Base-by-base conservation (phyloP, 2,113 vertebrate genomes). In the Atherinomorus stipes region DNA sequence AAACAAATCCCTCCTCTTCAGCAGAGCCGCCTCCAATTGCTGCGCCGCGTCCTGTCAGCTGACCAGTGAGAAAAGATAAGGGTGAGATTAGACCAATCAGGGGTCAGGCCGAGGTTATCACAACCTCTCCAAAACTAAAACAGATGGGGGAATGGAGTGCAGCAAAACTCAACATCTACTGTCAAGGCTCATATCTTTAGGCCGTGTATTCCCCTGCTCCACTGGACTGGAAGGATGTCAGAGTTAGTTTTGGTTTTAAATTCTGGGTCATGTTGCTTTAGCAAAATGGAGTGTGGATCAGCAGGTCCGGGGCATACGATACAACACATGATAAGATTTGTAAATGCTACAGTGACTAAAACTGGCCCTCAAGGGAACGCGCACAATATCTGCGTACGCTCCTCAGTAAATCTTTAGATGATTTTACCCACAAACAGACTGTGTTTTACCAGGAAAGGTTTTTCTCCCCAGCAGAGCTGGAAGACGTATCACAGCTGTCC, bases 1-100 rank as follows among this genome's bases (percentile, higher is more conserved):
- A 87, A 98, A 96, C 93, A 97, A 85, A 97, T 72, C 95, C 97
- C 89, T 97, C 96, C 89, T 97, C 96, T 89, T 96, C 95, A 81
- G 96, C 95, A 51, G 95, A 62, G 0, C 93, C 91, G 37, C 95
- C 93, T 60, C 98, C 97, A 76, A 98, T 98, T 50, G 96, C 94
- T 2, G 88, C 89, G 66, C 87, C 70, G 44, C n/a, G 2, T 66
- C 78, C 59, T n/a, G 76, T 90, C 90, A 89, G 88, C 84, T 90
- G 89, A 92, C 90, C 85, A 49, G 74, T 42, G 21, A 77, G 68
- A 58, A 82, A 83, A 88, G 91, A 93, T 86, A 90, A 90, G 86
- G 80, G 83, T 54, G 84, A 91, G 91, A 93, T 93, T 91, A 93
- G 78, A 84, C 85, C 90, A 90, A 90, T 91, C 88, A 88, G 76